These are phyloP conservation scores for Acanthoscelides obtectus DNA, from an alignment of 2,888 invertebrate species.

Conservation along the genomic window DNA sequence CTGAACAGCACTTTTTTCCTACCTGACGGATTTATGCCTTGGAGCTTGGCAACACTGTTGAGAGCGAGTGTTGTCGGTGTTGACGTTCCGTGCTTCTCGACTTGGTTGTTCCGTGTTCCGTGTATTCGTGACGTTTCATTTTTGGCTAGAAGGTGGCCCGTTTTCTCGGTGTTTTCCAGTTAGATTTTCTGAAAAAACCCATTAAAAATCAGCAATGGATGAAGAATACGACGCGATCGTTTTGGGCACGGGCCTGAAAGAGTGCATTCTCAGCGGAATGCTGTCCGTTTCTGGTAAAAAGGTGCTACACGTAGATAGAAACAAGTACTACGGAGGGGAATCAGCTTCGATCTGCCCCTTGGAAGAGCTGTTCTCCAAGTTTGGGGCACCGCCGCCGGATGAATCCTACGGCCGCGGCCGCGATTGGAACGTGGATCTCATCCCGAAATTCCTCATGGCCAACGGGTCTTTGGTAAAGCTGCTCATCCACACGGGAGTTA, in stretches of 20 bases:
- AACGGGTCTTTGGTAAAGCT: constrained; percentile 95
- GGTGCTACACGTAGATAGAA: constrained; percentile 98
- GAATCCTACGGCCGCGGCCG: constrained; percentile 85
- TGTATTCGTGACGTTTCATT: constrained; percentile 22
- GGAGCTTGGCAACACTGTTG: too few relatives aligned
- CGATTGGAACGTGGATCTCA: constrained; percentile 99
- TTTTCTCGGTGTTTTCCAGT: constrained; percentile 21
- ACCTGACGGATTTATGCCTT: too few relatives aligned
- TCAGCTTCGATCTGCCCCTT: constrained; percentile 98
- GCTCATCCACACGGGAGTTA: constrained; percentile 97
- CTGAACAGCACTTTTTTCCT: too few relatives aligned
- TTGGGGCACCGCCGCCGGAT: constrained; percentile 75
- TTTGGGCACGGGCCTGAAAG: constrained; percentile 97
- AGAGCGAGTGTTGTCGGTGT: background rate
- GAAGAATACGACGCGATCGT: constrained; percentile 99
- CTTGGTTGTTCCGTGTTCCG: background rate
- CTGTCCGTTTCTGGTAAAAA: constrained; percentile 98
- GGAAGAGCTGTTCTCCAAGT: constrained; percentile 89
- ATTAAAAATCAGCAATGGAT: constrained; percentile 69
- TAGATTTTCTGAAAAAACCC: background rate
- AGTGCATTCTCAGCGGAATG: constrained; percentile 99
- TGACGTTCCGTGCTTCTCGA: background rate
- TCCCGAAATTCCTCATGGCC: constrained; percentile 99
- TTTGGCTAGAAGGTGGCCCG: constrained; percentile 23
- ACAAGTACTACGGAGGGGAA: constrained; percentile 99